Evolutionary conservation across 2,113 vertebrate genomes (phyloP).

Genomic region (Xiphophorus maculatus): DNA sequence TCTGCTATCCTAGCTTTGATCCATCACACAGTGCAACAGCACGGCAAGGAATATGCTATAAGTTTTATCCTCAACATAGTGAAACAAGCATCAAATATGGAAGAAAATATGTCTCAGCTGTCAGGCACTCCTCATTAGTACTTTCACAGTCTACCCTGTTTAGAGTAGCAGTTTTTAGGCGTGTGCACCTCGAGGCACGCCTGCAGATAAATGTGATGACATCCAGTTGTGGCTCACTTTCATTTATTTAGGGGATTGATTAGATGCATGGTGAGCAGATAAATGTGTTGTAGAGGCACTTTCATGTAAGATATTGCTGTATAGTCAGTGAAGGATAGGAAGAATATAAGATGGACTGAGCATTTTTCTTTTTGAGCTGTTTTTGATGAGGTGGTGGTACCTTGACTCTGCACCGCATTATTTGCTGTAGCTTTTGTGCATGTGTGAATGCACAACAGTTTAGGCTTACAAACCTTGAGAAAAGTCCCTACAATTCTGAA

Average conservation of each 20-base stretch:
- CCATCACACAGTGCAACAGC: constrained; percentile 36
- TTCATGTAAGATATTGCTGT: constrained; percentile 74
- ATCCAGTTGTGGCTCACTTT: constrained; percentile 63
- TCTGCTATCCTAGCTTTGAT: constrained; percentile 45
- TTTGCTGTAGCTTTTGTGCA: constrained; percentile 1
- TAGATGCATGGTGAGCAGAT: constrained; percentile 70
- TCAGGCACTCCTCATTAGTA: constrained; percentile 37
- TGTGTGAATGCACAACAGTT: neutral
- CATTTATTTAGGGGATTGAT: constrained; percentile 80
- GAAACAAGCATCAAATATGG: constrained; percentile 37
- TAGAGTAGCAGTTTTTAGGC: constrained; percentile 54
- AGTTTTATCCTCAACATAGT: constrained; percentile 30
- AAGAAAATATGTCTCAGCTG: constrained; percentile 49
- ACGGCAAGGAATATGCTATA: constrained; percentile 16
- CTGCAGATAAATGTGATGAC: constrained; percentile 75
- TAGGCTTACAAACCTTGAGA: constrained; percentile 3
- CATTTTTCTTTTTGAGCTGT: constrained; percentile 71
- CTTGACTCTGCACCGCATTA: constrained; percentile 10
- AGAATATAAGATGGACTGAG: constrained; percentile 61
- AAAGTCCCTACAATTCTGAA: constrained; percentile 5
- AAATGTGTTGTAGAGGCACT: constrained; percentile 71
- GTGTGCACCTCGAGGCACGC: constrained; percentile 62
- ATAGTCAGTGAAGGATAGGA: constrained; percentile 68
- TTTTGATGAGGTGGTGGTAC: constrained; percentile 41
- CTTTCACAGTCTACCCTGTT: constrained; percentile 47